Conservation (phyloP, 2,113 vertebrate genomes). For the Dipodomys ordii region DNA sequence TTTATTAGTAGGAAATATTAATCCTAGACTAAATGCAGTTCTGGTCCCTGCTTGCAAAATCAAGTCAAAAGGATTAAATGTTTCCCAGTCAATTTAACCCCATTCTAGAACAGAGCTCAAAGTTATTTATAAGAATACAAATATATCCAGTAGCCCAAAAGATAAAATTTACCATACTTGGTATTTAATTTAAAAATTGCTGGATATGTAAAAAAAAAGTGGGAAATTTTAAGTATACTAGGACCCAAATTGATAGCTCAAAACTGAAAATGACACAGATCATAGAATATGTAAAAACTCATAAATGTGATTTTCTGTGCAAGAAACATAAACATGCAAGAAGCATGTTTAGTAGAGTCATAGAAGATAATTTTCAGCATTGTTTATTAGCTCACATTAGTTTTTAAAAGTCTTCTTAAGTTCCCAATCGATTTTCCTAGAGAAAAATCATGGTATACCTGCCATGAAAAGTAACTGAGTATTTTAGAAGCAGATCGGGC, state of each 20-base stretch:
- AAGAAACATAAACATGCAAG: background rate
- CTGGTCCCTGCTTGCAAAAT: background rate
- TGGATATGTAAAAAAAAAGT: background rate
- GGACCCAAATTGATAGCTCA: background rate
- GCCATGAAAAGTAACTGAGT: background rate
- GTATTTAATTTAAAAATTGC: background rate
- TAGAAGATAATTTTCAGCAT: background rate
- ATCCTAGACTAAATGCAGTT: background rate
- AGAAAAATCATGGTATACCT: background rate
- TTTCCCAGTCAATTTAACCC: background rate
- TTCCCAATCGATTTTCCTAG: background rate
- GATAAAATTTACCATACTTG: background rate
- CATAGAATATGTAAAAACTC: background rate
- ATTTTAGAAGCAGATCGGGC: background rate
- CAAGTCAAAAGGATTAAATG: conserved; percentile 1
- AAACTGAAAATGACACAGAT: background rate
- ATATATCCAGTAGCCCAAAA: background rate
- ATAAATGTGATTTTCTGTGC: background rate
- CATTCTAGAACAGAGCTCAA: background rate
- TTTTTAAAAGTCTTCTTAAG: background rate
- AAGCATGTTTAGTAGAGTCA: background rate
- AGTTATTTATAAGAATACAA: background rate
- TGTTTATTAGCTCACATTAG: too few relatives aligned
- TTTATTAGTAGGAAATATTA: background rate
- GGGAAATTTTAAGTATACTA: background rate